phyloP scores from a whole-genome alignment of 2,113 vertebrate species.

The Ceyx cyanopectus region DNA sequence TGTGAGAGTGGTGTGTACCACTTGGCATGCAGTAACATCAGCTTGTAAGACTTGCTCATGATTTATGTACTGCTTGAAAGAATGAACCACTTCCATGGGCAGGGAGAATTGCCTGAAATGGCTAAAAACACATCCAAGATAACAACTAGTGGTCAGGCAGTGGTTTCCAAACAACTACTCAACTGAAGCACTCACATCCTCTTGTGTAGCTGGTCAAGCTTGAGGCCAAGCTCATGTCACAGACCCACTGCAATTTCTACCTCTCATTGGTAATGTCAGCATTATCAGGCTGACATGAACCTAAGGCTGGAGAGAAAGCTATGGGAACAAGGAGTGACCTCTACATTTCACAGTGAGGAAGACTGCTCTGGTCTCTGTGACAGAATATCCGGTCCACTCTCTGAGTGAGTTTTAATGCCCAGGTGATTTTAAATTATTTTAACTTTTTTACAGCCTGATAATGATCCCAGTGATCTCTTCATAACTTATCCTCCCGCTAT shows the following conservation, averaged over 20 bases:
- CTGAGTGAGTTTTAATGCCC: neutral
- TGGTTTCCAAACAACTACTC: constrained; percentile 58
- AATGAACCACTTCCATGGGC: constrained; percentile 59
- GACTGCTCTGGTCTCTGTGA: neutral
- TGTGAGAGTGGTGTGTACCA: neutral
- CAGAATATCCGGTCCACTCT: neutral
- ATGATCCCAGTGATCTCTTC: neutral
- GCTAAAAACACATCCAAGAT: constrained; percentile 59
- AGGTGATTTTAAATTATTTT: neutral
- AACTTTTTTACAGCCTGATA: neutral
- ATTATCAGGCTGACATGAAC: neutral
- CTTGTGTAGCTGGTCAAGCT: constrained; percentile 42
- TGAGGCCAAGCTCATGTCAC: constrained; percentile 35
- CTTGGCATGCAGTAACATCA: constrained; percentile 23
- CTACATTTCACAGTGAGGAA: neutral
- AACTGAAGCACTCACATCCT: constrained; percentile 65
- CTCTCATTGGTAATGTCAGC: neutral
- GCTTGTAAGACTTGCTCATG: constrained; percentile 18
- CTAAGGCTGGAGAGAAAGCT: neutral
- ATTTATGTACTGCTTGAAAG: constrained; percentile 61
- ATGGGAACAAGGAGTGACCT: accelerated
- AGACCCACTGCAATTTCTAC: constrained; percentile 50
- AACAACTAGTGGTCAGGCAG: constrained; percentile 59
- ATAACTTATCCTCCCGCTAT: neutral
- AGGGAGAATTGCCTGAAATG: constrained; percentile 50